Percentiles rank a stretch among this genome's conserved stretches.
Conservation (phyloP, 2,797 vertebrate species). For the Hemibagrus guttatus region DNA sequence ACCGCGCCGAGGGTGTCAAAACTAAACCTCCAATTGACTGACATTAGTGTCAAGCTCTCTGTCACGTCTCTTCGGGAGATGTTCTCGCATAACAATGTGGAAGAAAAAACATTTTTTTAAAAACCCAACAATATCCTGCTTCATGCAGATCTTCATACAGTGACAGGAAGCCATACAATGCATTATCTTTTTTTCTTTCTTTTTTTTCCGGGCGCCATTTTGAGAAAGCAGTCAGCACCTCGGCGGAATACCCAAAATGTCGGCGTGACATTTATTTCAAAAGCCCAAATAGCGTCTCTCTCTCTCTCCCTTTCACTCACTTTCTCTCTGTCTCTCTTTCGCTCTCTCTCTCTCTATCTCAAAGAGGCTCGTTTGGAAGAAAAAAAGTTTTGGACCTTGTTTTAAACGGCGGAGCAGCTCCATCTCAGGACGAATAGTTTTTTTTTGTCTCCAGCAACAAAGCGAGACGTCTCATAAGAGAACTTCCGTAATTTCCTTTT, state of each 20-base stretch:
- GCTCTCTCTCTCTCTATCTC: neutral
- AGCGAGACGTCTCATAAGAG: conserved; percentile 4
- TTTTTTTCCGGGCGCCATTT: conserved; percentile 39
- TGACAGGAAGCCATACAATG: conserved; percentile 14
- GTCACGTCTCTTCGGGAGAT: conserved; percentile 57
- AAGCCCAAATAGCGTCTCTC: conserved; percentile 21
- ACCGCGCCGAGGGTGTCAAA: conserved; percentile 54
- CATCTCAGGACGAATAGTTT: neutral
- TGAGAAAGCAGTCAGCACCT: conserved; percentile 20
- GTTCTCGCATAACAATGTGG: conserved; percentile 46
- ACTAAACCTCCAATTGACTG: conserved; percentile 65
- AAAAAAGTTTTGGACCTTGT: neutral
- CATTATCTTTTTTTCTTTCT: neutral
- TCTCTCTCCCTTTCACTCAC: no score
- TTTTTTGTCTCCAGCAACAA: neutral
- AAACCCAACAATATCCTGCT: conserved; percentile 13
- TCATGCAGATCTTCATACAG: conserved; percentile 16
- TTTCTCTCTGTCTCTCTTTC: no score
- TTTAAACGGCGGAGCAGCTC: conserved; percentile 15
- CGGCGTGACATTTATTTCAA: conserved; percentile 41
- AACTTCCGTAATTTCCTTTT: conserved; percentile 21
- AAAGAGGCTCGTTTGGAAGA: conserved; percentile 15
- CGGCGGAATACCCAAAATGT: conserved; percentile 28
- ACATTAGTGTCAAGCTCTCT: conserved; percentile 69
- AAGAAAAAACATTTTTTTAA: conserved; percentile 35